Conservation (phyloP, 2,888 invertebrate genomes). For the Rhagium mordax region DNA sequence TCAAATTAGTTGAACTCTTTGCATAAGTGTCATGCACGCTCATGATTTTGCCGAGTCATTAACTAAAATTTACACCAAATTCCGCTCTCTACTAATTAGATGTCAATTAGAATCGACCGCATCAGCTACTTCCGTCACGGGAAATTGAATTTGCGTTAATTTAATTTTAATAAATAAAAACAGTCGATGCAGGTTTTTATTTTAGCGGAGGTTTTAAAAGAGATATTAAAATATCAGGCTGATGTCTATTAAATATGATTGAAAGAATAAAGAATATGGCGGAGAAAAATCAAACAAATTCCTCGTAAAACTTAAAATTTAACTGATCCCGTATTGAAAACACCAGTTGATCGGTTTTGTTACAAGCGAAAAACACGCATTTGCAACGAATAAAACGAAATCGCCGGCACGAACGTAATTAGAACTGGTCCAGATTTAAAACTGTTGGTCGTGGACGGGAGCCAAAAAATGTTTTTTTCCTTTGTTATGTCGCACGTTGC, state of each 20-base stretch:
- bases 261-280: neutral
- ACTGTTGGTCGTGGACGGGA: slow-evolving; percentile 37
- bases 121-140: too few relatives aligned
- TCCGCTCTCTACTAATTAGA: too few relatives aligned
- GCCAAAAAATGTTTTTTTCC: slow-evolving; percentile 37
- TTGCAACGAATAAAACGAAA: slow-evolving; percentile 9
- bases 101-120: too few relatives aligned
- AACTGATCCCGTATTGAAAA: neutral
- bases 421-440: slow-evolving; percentile 40
- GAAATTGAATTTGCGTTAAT: too few relatives aligned
- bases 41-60: too few relatives aligned
- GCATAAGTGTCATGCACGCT: too few relatives aligned
- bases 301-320: neutral
- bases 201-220: too few relatives aligned
- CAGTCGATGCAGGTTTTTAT: too few relatives aligned
- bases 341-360: neutral
- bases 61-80: too few relatives aligned
- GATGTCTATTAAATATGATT: neutral
- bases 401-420: slow-evolving; percentile 35
- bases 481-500: slow-evolving; percentile 26
- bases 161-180: too few relatives aligned
- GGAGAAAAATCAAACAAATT: neutral
- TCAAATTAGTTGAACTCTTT: too few relatives aligned
- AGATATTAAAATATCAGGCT: neutral
- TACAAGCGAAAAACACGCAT: neutral